Conservation (phyloP, 2,888 invertebrate genomes). For the Drosophila buzzatii region DNA sequence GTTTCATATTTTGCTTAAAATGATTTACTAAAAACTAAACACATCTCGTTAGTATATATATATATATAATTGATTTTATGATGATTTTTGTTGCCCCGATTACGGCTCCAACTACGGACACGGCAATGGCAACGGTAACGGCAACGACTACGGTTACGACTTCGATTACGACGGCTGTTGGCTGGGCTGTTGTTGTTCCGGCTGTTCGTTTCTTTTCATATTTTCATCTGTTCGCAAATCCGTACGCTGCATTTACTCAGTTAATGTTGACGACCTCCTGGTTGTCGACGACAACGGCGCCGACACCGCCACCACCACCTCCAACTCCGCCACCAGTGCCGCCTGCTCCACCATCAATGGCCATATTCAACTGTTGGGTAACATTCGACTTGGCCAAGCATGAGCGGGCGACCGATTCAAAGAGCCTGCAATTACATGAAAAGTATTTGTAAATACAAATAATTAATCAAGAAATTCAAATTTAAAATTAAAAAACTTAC, state of each 20-base stretch:
- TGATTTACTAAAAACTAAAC: constrained; percentile 70
- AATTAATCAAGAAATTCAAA: neutral
- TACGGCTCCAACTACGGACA: constrained; percentile 26
- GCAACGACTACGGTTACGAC: constrained; percentile 17
- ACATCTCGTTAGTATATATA: constrained; percentile 57
- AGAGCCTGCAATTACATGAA: constrained; percentile 88
- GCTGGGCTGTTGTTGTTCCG: constrained; percentile 23
- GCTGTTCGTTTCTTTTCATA: neutral
- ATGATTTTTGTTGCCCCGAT: constrained; percentile 20
- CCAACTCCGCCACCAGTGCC: neutral
- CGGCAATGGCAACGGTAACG: neutral
- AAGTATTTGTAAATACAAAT: constrained; percentile 15
- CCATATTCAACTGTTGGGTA: constrained; percentile 84
- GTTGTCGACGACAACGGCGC: constrained; percentile 65
- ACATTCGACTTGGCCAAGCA: constrained; percentile 94
- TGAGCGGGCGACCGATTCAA: constrained; percentile 98
- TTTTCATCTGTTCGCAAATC: constrained; percentile 41
- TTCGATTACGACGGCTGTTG: neutral
- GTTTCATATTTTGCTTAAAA: constrained; percentile 73
- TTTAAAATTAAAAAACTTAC: neutral
- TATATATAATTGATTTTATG: constrained; percentile 55
- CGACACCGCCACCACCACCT: neutral
- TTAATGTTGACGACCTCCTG: constrained; percentile 84
- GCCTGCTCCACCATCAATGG: constrained; percentile 68
- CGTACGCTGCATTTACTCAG: constrained; percentile 54